phyloP scores from a whole-genome alignment of 64 coral and sea anemone genomes.

The Catalaphyllia jardinei region DNA sequence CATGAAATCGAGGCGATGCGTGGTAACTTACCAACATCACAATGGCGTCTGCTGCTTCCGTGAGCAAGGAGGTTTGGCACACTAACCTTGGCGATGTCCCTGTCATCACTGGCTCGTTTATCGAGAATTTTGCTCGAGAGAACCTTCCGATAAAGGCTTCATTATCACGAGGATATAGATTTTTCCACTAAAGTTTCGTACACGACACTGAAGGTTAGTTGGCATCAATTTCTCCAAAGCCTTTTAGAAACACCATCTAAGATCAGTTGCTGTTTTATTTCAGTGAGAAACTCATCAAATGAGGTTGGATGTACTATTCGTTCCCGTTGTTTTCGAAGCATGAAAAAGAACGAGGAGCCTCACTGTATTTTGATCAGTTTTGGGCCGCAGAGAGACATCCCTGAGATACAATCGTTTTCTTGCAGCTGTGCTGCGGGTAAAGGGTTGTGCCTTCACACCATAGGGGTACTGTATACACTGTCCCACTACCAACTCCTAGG shows the following conservation, averaged over 20 bases:
- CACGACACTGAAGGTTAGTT: conserved; percentile 21
- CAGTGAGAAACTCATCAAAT: too few relatives aligned
- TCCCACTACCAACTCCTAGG: conserved; percentile 46
- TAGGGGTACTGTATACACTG: conserved; percentile 21
- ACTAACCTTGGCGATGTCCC: background rate
- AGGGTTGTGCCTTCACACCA: conserved; percentile 32
- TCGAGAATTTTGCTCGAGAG: conserved; percentile 21
- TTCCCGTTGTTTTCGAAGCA: too few relatives aligned
- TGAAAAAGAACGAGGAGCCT: too few relatives aligned
- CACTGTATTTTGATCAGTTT: too few relatives aligned
- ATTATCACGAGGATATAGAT: conserved; percentile 24
- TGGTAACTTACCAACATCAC: background rate
- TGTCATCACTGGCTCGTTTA: conserved; percentile 12
- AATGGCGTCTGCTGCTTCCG: background rate
- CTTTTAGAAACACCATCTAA: too few relatives aligned
- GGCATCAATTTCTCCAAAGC: too few relatives aligned
- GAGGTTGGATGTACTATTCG: too few relatives aligned
- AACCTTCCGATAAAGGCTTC: conserved; percentile 16
- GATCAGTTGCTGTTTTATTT: too few relatives aligned
- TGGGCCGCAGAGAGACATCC: too few relatives aligned
- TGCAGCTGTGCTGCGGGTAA: conserved; percentile 27
- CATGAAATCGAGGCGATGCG: conserved; percentile 39
- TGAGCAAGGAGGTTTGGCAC: conserved; percentile 27
- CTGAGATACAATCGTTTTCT: too few relatives aligned
- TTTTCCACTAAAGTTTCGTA: conserved; percentile 32